Evolutionary conservation across 37 sponge, comb jelly and placozoan species (phyloP), one percentile per base, ranked within the genome.

Genomic region (Corticium candelabrum): DNA sequence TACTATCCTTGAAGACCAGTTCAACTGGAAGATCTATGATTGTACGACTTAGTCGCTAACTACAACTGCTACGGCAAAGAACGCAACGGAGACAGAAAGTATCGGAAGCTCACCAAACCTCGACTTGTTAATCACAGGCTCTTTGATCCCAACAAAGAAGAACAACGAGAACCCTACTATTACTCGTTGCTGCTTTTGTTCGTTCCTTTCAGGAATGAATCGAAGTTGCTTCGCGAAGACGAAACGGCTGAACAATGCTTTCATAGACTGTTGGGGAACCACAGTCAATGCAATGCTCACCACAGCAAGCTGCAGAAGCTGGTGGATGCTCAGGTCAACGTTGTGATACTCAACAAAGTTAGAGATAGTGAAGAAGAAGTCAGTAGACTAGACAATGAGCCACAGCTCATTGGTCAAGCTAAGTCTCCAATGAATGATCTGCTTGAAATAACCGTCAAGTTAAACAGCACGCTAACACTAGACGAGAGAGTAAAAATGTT

Each of bases 191-290:
- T 83, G 36, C 84, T 79, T 30, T 74, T 87, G 32, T 76, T 83
- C 39, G 71, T 75, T 7, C 84, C 80, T 0, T 85, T 86, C 78
- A 38, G 79, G 37, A 78, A 88, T 41, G 82, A 78, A 41, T 40
- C 35, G 7, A n/a, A n/a, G n/a, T 57, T 83, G 11, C 34, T 87
- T 38, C 67, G 30, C 32, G 74, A 79, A 11, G 71, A 33, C 33
- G 84, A 84, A 76, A 76, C 81, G 30, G 74, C 84, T 37, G 78
- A 87, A 35, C 50, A 38, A 40, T 77, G 78, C 0, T 87, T 87
- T 41, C 35, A 80, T 43, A 36, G 68, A 3, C 40, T 67, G 34
- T 37, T 76, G 37, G 40, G 7, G 0, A 67, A 35, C 11, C 73
- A 81, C 39, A 32, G 27, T 27, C 29, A 72, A 11, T 40, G 39